Evolutionary conservation across 2,888 invertebrate genomes (phyloP).

Genomic region (Graphium colonna): DNA sequence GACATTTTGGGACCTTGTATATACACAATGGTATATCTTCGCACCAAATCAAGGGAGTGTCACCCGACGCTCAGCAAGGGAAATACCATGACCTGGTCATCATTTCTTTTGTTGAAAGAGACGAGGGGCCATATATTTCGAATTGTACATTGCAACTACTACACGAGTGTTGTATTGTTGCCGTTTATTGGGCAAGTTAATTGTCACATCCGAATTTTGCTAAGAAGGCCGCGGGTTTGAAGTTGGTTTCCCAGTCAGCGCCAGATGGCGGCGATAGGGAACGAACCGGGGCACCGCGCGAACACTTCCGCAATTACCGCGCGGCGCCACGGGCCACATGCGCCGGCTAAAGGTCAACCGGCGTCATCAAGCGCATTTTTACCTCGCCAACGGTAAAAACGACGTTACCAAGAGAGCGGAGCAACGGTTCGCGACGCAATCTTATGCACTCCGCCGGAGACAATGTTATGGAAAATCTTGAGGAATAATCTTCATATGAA

Average conservation of each 20-base stretch:
- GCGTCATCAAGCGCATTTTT: constrained; percentile 57
- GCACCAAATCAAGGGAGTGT: too few species aligned
- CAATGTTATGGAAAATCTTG: constrained; percentile 24
- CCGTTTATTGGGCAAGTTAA: too few species aligned
- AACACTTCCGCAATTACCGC: constrained; percentile 61
- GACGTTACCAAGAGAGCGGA: constrained; percentile 43
- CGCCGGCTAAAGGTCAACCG: constrained; percentile 65
- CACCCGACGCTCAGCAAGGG: too few species aligned
- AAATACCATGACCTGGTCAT: background rate
- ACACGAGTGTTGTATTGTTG: too few species aligned
- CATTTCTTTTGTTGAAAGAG: background rate
- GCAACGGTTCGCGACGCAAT: constrained; percentile 37
- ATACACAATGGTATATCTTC: too few species aligned
- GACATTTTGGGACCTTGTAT: background rate
- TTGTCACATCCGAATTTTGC: background rate
- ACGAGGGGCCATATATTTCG: background rate
- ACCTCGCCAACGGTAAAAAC: constrained; percentile 38
- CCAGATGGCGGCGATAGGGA: constrained; percentile 33
- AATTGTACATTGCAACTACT: too few species aligned
- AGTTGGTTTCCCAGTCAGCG: too few species aligned
- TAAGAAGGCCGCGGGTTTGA: background rate
- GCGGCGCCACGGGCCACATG: constrained; percentile 50
- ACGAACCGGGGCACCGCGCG: background rate
- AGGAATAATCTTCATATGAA: too few species aligned
- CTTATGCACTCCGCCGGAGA: constrained; percentile 27